Conservation (phyloP, 2,888 invertebrate species). For the Oscheius sp. region DNA sequence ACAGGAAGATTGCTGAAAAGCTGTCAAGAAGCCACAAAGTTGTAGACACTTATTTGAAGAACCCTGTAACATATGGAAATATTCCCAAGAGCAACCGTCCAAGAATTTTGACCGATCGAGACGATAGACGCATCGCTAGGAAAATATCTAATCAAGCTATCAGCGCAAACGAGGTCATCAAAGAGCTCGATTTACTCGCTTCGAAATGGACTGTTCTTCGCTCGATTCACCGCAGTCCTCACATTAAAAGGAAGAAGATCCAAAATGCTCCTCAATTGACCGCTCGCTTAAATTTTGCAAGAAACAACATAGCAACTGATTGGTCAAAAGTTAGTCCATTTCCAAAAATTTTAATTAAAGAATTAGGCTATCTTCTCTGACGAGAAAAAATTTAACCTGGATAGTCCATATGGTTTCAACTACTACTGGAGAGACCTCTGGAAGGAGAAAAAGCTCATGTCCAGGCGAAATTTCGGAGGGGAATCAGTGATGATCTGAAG, state of each 20-base stretch:
- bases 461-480: too few species aligned
- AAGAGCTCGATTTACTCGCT: not conserved
- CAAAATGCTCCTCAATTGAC: constrained; percentile 3
- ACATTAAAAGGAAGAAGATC: not conserved
- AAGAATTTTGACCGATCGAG: not conserved
- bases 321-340: too few species aligned
- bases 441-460: too few species aligned
- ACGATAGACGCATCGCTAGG: not conserved
- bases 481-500: too few species aligned
- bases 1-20: not conserved
- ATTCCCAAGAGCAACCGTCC: not conserved
- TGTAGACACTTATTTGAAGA: not conserved
- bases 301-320: too few species aligned
- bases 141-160: not conserved
- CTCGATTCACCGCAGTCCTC: not conserved
- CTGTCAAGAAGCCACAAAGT: not conserved
- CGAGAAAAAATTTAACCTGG: too few species aligned
- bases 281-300: too few species aligned
- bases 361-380: too few species aligned
- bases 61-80: not conserved
- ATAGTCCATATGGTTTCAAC: too few species aligned
- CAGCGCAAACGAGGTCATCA: not conserved
- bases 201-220: not conserved
- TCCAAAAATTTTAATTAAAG: too few species aligned
- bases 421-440: too few species aligned